Percentiles rank a stretch among this genome's conserved stretches.
These are phyloP conservation scores for Nephrotoma flavescens DNA, from an alignment of 2,888 invertebrate species.

Conservation along the genomic window DNA sequence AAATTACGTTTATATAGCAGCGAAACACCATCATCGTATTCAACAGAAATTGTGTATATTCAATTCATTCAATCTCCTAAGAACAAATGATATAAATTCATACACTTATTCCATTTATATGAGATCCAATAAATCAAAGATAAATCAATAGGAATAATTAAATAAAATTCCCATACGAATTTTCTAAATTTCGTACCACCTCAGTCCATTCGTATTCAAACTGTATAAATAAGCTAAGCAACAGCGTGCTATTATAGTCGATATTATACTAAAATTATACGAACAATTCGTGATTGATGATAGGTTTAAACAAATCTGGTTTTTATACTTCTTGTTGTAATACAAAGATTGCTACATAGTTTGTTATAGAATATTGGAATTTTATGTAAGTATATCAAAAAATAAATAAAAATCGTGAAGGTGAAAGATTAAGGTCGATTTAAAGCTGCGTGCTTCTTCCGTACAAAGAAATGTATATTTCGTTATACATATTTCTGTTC, in stretches of 20 bases:
- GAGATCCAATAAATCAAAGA: neutral
- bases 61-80: too few species aligned
- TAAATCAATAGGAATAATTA: neutral
- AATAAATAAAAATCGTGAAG: neutral
- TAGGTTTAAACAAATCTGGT: neutral
- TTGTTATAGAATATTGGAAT: neutral
- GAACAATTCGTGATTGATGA: neutral
- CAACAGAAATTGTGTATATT: too few species aligned
- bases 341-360: neutral
- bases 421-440: neutral
- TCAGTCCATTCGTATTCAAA: neutral
- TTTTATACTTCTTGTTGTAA: neutral
- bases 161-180: neutral
- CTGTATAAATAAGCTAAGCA: neutral
- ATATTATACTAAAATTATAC: neutral
- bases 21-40: too few species aligned
- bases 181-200: neutral
- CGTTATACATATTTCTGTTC: neutral
- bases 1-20: too few species aligned
- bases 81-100: too few species aligned
- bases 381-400: neutral
- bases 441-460: neutral
- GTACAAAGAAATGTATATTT: neutral
- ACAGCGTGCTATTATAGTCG: neutral
- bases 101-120: neutral